Evolutionary conservation across 2,113 vertebrate genomes (phyloP).

Genomic region (Bettongia penicillata): DNA sequence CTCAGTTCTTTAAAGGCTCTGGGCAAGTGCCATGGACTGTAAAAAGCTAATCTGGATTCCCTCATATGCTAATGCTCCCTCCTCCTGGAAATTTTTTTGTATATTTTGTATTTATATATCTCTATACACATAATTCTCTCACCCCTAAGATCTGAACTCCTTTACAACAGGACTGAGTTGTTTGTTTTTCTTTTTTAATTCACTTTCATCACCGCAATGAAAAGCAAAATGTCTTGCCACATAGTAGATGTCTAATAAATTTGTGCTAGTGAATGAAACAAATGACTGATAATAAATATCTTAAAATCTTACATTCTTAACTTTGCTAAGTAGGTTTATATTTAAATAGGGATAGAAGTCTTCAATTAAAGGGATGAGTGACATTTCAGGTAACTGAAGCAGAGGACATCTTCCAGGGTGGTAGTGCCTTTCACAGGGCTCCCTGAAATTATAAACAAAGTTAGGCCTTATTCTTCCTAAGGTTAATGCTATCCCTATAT

Average conservation of each 20-base stretch:
- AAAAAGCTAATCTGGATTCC: not conserved
- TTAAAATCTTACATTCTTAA: not conserved
- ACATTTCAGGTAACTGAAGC: not conserved
- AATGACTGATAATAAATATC: not conserved
- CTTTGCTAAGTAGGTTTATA: not conserved
- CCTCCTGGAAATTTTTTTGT: not conserved
- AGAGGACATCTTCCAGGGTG: not conserved
- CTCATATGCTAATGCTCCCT: not conserved
- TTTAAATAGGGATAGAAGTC: not conserved
- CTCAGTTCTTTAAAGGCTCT: not conserved
- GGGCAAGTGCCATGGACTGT: not conserved
- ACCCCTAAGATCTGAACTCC: not conserved
- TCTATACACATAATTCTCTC: not conserved
- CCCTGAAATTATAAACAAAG: not conserved
- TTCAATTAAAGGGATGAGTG: not conserved
- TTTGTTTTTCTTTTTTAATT: not conserved
- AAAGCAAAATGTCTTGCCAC: not conserved
- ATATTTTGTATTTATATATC: not conserved
- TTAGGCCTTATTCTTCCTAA: not conserved
- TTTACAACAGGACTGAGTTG: not conserved
- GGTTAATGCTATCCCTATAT: not conserved
- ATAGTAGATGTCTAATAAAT: not conserved
- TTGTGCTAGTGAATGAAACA: not conserved
- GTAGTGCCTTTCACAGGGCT: not conserved
- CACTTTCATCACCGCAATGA: not conserved